A percentile compares a stretch with the other conserved stretches of the same genome.
Evolutionary conservation across 2,888 invertebrate species (phyloP).

Genomic region (Cinara cedri): DNA sequence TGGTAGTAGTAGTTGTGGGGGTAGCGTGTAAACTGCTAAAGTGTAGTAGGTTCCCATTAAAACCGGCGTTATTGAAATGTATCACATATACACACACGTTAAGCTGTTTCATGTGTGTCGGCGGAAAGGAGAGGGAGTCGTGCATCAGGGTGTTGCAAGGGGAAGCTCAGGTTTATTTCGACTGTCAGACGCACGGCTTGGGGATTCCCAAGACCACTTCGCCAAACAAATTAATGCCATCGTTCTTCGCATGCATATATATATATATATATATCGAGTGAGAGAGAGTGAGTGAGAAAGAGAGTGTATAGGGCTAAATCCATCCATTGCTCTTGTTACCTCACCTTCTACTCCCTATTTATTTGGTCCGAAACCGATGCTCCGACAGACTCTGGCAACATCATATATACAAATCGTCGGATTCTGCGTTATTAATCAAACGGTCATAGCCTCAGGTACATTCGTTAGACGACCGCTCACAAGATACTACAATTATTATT

Average conservation of each 20-base stretch:
- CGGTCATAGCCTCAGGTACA: slow-evolving; percentile 11
- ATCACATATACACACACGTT: slow-evolving; percentile 9
- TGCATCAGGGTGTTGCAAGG: slow-evolving; percentile 13
- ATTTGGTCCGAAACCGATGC: slow-evolving; percentile 31
- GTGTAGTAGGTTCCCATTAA: slow-evolving; percentile 34
- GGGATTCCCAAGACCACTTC: slow-evolving; percentile 54
- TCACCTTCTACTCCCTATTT: neutral
- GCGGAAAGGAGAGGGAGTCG: neutral
- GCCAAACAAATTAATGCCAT: slow-evolving; percentile 52
- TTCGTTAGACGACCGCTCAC: slow-evolving; percentile 30
- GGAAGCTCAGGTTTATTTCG: slow-evolving; percentile 51
- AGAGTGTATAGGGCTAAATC: neutral
- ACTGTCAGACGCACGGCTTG: slow-evolving; percentile 50
- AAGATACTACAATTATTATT: slow-evolving; percentile 20
- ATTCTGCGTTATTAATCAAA: slow-evolving; percentile 46
- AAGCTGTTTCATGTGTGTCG: slow-evolving; percentile 32
- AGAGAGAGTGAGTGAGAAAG: neutral
- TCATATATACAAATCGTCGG: slow-evolving; percentile 6
- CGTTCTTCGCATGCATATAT: slow-evolving; percentile 30
- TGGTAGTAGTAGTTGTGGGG: neutral
- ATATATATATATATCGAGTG: neutral
- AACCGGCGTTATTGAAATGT: slow-evolving; percentile 47
- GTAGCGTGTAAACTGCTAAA: neutral
- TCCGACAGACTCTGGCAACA: slow-evolving; percentile 14
- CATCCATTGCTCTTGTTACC: slow-evolving; percentile 16